Evolutionary conservation across 1,140 invertebrate genomes (phyloP), one percentile per base, ranked within the genome.

Genomic region (Ostrea edulis): DNA sequence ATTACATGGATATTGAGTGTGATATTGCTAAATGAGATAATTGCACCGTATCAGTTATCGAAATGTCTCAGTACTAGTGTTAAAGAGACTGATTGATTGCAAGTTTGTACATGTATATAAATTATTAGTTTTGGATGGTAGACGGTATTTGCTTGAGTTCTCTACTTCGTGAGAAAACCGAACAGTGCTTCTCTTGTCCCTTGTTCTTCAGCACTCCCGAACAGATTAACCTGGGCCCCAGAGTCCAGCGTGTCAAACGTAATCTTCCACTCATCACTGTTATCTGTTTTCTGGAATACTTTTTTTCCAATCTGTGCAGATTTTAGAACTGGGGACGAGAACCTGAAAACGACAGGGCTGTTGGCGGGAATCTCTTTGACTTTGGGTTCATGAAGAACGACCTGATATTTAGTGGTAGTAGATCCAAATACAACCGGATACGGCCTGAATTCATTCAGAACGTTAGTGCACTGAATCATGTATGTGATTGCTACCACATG

Each of bases 341-440:
- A 77, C 11, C 53, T 20, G 52, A 86, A 86, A 86, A 55, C 62
- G 29, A 86, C 85, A 77, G 65, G 9, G 22, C 44, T 81, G 4
- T 86, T 77, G 5, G 85, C 68, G 14, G 85, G 68, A 81, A 86
- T 52, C 29, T 9, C 29, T n/a, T 58, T 86, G 17, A 71, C 71
- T 86, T 86, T 86, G 29, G 85, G 85, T 86, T 86, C 85, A 11
- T 71, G 9, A 54, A 86, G 71, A 11, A 53, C 53, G 2, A 29
- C 22, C 52, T 22, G 51, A 54, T 83, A 54, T 54, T 83, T 17
- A n/a, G 44, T 54, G 8, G 53, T 17, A 8, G 8, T n/a, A 52
- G 22, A 9, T 53, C 44, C 44, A 83, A 52, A 83, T 53, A 22
- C n/a, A 25, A 54, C 53, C 12, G 82, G 82, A 53, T 53, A 83